Conservation (phyloP, 2,888 invertebrate genomes). For the Himalopsyche tibetana region DNA sequence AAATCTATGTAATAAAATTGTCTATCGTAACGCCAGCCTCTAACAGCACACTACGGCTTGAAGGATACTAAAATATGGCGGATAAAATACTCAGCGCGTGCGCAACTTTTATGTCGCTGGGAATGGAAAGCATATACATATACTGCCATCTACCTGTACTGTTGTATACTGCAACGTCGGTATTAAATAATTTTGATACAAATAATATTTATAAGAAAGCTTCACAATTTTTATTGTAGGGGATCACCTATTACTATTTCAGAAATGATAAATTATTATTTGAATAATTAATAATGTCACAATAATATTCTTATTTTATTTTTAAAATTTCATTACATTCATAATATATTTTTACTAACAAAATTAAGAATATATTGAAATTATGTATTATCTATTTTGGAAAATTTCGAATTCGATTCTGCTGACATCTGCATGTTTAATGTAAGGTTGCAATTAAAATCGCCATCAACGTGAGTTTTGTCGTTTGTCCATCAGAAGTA, state of each 20-base stretch:
- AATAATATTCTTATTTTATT: too few relatives aligned
- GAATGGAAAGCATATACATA: neutral
- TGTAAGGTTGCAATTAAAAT: too few relatives aligned
- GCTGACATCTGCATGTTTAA: too few relatives aligned
- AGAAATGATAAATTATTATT: neutral
- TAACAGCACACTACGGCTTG: slow-evolving; percentile 59
- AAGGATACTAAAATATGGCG: slow-evolving; percentile 64
- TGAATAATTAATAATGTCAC: too few relatives aligned
- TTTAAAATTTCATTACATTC: too few relatives aligned
- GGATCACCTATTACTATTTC: neutral
- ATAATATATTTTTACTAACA: too few relatives aligned
- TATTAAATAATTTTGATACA: neutral
- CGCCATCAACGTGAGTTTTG: too few relatives aligned
- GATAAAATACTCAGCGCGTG: slow-evolving; percentile 60
- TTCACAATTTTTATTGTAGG: neutral
- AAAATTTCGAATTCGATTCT: too few relatives aligned
- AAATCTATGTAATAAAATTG: slow-evolving; percentile 56
- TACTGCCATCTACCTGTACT: slow-evolving; percentile 46
- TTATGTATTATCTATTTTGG: too few relatives aligned
- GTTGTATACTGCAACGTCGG: neutral
- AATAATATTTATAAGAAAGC: too few relatives aligned
- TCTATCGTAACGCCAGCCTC: slow-evolving; percentile 51
- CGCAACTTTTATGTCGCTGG: slow-evolving; percentile 45
- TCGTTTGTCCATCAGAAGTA: too few relatives aligned
- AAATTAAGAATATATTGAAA: too few relatives aligned